These are phyloP conservation scores for Allolobophora icterica DNA, from an alignment of 2,888 invertebrate species.

Conservation along the genomic window DNA sequence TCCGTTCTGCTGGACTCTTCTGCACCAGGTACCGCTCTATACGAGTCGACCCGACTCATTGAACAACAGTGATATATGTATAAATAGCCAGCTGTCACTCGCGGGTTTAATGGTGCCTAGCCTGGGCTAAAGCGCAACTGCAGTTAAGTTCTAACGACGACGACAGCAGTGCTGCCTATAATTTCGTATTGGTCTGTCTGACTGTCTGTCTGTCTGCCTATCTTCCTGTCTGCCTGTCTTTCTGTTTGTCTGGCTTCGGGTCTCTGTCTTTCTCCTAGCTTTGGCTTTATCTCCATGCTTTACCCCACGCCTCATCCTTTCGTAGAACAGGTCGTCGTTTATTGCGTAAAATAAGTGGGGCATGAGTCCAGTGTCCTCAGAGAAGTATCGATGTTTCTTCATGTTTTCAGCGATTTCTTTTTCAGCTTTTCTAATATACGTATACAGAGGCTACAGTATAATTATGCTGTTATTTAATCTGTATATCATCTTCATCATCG, in stretches of 20 bases:
- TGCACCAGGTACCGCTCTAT: not conserved
- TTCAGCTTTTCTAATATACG: no score
- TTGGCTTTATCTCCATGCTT: not conserved
- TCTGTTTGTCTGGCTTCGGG: not conserved
- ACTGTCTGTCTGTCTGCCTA: no score
- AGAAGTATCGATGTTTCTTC: no score
- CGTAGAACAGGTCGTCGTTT: no score
- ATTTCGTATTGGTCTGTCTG: no score
- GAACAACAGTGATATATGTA: not conserved
- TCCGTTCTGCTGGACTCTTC: not conserved
- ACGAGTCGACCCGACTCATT: not conserved
- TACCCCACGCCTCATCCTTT: not conserved
- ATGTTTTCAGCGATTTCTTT: no score
- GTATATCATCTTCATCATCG: no score
- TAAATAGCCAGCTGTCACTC: not conserved
- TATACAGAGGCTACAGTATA: no score
- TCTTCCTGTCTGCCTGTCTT: no score
- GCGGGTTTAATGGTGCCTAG: not conserved
- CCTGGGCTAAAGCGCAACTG: not conserved
- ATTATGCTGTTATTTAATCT: no score
- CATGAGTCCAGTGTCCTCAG: no score
- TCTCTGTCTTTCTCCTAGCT: not conserved
- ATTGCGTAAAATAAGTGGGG: no score
- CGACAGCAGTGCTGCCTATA: not conserved
- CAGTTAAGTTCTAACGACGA: not conserved